A percentile compares a stretch with the other conserved stretches of the same genome.
Evolutionary conservation across 1,140 invertebrate species (phyloP).

Genomic region (Varroa destructor): DNA sequence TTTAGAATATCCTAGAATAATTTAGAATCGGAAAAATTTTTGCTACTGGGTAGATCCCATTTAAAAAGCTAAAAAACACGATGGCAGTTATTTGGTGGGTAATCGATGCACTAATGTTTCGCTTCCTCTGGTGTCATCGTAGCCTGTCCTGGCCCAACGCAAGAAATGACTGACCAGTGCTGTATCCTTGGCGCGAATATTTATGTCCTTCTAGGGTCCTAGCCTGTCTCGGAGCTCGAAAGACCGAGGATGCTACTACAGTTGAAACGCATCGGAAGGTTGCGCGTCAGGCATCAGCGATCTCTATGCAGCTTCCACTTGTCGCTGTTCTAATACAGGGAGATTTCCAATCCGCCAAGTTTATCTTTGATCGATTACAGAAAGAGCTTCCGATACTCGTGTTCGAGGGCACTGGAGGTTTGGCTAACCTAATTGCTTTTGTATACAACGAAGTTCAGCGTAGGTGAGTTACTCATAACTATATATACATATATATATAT

Average conservation of each 20-base stretch:
- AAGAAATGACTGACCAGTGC: too few relatives aligned
- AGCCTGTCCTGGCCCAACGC: too few relatives aligned
- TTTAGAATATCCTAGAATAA: too few relatives aligned
- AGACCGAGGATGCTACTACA: not conserved
- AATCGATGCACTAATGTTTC: too few relatives aligned
- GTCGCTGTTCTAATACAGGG: conserved; percentile 43
- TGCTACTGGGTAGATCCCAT: too few relatives aligned
- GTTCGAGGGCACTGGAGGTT: conserved; percentile 41
- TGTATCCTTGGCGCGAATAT: not conserved
- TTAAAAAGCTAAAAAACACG: too few relatives aligned
- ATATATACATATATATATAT: too few relatives aligned
- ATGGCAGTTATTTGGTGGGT: too few relatives aligned
- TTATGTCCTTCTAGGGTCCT: conserved; percentile 12
- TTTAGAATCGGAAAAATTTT: too few relatives aligned
- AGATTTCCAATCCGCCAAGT: conserved; percentile 39
- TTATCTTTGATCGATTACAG: conserved; percentile 40
- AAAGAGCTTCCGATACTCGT: conserved; percentile 42
- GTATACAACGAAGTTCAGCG: conserved; percentile 41
- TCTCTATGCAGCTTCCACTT: conserved; percentile 38
- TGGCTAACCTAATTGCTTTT: conserved; percentile 42
- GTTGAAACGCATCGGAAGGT: not conserved
- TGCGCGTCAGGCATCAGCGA: conserved; percentile 26
- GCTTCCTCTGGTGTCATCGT: too few relatives aligned
- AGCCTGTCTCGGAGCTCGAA: conserved; percentile 3
- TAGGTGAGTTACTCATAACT: conserved; percentile 36